A percentile compares a stretch with the other conserved stretches of the same genome.
Conservation (phyloP, 2,888 invertebrate genomes). For the Thymelicus sylvestris region DNA sequence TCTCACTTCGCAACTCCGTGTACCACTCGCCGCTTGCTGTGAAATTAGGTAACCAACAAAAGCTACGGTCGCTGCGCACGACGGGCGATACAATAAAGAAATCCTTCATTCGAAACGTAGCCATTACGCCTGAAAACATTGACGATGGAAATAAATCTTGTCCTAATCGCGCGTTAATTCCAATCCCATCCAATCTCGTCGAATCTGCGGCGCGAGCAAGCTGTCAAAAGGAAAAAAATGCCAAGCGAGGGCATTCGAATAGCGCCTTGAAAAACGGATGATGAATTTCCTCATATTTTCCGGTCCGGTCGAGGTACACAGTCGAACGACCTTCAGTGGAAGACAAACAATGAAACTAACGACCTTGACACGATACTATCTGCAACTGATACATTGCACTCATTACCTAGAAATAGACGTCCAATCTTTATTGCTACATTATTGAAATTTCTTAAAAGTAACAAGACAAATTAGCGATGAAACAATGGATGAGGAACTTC, state of each 20-base stretch:
- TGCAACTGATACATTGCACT: slow-evolving; percentile 70
- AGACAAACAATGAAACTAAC: slow-evolving; percentile 80
- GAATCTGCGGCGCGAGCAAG: slow-evolving; percentile 13
- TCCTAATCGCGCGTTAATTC: slow-evolving; percentile 8
- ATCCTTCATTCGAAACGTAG: slow-evolving; percentile 53
- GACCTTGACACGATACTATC: slow-evolving; percentile 80
- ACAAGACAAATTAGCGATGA: slow-evolving; percentile 54
- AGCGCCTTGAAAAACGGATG: slow-evolving; percentile 77
- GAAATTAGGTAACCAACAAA: slow-evolving; percentile 83
- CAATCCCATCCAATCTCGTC: slow-evolving; percentile 9
- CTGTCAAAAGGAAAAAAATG: slow-evolving; percentile 30
- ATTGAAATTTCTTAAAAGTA: slow-evolving; percentile 67
- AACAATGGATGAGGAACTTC: slow-evolving; percentile 58
- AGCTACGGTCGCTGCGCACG: slow-evolving; percentile 69
- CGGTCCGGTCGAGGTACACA: slow-evolving; percentile 69
- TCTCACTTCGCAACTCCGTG: slow-evolving; percentile 80
- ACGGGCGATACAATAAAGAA: slow-evolving; percentile 68
- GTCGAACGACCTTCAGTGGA: slow-evolving; percentile 75
- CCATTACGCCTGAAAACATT: slow-evolving; percentile 50
- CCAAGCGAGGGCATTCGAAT: slow-evolving; percentile 58
- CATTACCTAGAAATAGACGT: slow-evolving; percentile 73
- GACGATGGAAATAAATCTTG: slow-evolving; percentile 42
- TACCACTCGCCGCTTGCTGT: slow-evolving; percentile 74
- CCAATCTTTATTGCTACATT: slow-evolving; percentile 71
- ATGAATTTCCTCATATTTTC: slow-evolving; percentile 83